These are phyloP conservation scores for Botia almorhae DNA, from an alignment of 2,797 vertebrate genomes.

Conservation along the genomic window DNA sequence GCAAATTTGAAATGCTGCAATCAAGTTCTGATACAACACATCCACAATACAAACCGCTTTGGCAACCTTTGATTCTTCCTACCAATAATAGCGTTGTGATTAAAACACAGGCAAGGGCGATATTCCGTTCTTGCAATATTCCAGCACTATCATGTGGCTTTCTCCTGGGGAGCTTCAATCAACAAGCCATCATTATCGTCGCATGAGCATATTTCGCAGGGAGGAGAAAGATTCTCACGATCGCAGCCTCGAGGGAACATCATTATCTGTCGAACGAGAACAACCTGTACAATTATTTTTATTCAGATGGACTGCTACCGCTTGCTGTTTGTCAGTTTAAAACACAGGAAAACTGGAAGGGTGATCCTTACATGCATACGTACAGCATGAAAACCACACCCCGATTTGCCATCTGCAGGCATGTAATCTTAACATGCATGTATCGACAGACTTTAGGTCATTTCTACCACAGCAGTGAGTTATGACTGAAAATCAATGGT, in stretches of 20 bases:
- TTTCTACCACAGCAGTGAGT: slow-evolving; percentile 6
- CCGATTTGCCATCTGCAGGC: not conserved
- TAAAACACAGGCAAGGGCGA: slow-evolving; percentile 21
- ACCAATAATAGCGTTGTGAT: slow-evolving; percentile 1
- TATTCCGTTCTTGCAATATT: not conserved
- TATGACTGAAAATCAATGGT: slow-evolving; percentile 30
- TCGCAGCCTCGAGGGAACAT: slow-evolving; percentile 50
- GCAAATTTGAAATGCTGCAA: slow-evolving; percentile 28
- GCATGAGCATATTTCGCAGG: slow-evolving; percentile 39
- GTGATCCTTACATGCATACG: not conserved
- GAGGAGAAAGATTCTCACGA: slow-evolving; percentile 40
- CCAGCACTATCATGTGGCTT: slow-evolving; percentile 5
- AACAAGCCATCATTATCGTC: slow-evolving; percentile 39
- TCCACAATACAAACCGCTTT: slow-evolving; percentile 18
- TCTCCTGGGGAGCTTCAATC: slow-evolving; percentile 48
- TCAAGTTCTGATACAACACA: slow-evolving; percentile 21
- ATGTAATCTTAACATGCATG: slow-evolving; percentile 8
- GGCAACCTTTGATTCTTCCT: slow-evolving; percentile 21
- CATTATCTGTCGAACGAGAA: slow-evolving; percentile 56
- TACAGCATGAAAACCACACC: not conserved
- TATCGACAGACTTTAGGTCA: not conserved
- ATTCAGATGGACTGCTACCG: slow-evolving; percentile 42
- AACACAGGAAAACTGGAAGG: slow-evolving; percentile 3
- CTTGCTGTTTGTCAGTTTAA: slow-evolving; percentile 29
- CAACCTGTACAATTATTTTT: slow-evolving; percentile 49